Percentiles rank a stretch among this genome's conserved stretches.
phyloP scores from a whole-genome alignment of 2,797 vertebrate genomes.

The Coreius guichenoti region DNA sequence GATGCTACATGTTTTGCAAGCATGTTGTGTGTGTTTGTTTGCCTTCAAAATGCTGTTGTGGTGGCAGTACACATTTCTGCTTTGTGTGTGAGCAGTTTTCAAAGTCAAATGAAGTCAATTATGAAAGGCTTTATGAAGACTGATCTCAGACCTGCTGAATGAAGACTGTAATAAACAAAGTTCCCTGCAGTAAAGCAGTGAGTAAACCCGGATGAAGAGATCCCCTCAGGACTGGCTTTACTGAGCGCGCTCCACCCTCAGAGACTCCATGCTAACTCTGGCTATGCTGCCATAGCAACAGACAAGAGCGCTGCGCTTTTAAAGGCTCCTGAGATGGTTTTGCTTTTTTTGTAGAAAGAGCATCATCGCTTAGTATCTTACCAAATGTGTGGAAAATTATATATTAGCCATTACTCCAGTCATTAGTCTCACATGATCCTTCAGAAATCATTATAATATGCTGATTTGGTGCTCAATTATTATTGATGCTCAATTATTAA shows the following conservation, averaged over 20 bases:
- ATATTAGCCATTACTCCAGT: background rate
- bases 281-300: constrained; percentile 55
- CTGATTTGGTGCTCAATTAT: background rate
- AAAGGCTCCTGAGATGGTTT: background rate
- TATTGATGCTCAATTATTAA: background rate
- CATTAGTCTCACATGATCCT: too few species aligned
- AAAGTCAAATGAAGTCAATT: background rate
- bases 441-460: background rate
- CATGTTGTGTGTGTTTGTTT: background rate
- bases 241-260: constrained; percentile 1
- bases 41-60: background rate
- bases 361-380: background rate
- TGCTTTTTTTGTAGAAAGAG: constrained; percentile 2
- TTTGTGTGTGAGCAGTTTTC: background rate
- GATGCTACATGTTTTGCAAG: background rate
- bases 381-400: background rate
- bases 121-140: constrained; percentile 5
- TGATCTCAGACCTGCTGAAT: constrained; percentile 24
- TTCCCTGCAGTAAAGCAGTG: constrained; percentile 31
- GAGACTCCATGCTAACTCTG: constrained; percentile 31
- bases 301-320: constrained; percentile 9
- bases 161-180: constrained; percentile 38
- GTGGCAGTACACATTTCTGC: background rate
- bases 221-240: constrained; percentile 17
- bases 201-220: constrained; percentile 6